Percentiles rank a stretch among this genome's conserved stretches.
phyloP scores from a whole-genome alignment of 1,140 invertebrate species.

The Solenopsis fugax region DNA sequence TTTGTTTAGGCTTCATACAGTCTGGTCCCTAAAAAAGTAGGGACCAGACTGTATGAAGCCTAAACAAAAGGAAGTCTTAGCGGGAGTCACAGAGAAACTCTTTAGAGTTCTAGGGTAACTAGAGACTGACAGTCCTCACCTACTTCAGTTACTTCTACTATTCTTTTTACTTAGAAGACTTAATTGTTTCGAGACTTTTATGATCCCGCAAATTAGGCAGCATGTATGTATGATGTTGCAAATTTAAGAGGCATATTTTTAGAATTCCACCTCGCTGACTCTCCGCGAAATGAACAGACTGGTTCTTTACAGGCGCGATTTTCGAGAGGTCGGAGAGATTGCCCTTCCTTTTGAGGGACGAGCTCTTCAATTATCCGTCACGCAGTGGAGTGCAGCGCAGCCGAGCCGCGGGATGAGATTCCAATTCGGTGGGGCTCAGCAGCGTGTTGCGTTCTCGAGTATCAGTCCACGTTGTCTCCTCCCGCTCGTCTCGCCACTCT shows the following conservation, averaged over 20 bases:
- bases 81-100: no score
- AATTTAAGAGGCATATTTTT: not conserved
- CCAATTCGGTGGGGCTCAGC: conserved; percentile 74
- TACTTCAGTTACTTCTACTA: no score
- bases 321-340: conserved; percentile 33
- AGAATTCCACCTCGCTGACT: not conserved
- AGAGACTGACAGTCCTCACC: no score
- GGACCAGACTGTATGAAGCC: no score
- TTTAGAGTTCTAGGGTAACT: no score
- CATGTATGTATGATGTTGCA: not conserved
- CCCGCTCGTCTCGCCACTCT: not conserved
- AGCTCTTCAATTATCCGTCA: conserved; percentile 61
- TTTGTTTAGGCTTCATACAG: no score
- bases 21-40: no score
- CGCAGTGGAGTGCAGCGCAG: not conserved
- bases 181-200: not conserved
- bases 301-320: conserved; percentile 13
- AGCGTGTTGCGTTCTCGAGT: conserved; percentile 63
- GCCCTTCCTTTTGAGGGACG: not conserved
- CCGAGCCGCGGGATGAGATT: conserved; percentile 72
- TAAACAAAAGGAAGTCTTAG: no score
- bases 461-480: conserved; percentile 19
- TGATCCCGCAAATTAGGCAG: not conserved
- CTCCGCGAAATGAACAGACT: not conserved
- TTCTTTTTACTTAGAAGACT: not conserved